Evolutionary conservation across 1,140 invertebrate genomes (phyloP), one percentile per base, ranked within the genome.

Genomic region (Armadillidium nasatum): DNA sequence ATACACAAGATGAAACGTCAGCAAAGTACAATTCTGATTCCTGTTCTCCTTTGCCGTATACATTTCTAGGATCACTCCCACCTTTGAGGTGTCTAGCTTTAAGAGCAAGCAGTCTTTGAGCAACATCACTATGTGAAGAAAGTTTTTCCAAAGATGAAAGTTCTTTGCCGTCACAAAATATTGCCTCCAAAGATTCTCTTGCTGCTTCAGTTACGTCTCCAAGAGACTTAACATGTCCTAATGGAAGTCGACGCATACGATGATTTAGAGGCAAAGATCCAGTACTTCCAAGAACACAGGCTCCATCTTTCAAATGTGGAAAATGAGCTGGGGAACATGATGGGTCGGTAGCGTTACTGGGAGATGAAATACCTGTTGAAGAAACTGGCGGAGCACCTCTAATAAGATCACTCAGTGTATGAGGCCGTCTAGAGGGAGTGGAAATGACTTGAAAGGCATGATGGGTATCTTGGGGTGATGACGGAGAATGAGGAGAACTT

Each of bases 1-100:
- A 91, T 76, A 91, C 89, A 82, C 92, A 93, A 71, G 91, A 93
- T n/a, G 91, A 93, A 0, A 93, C 92, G 82, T 94, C 92, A 0
- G 92, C 92, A 83, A 93, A 93, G 82, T 94, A 93, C 0, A 94
- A 87, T 84, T 94, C 92, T 4, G 91, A 93, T 73, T 88, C 87
- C 0, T 86, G 87, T 76, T 81, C 79, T n/a, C 54, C 70, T 73
- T 81, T 81, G 22, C 79, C 80, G 71, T 80, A 81, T n/a, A 80
- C 80, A n/a, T 71, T 72, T 44, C 78, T 78, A 21, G 80, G 78
- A 60, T 80, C 77, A 76, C 79, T 79, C 10, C 77, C 77, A 21
- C 80, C 79, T 66, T 81, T 81, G 33, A 78, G 78, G 71, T 79
- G 80, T 13, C 50, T 13, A 19, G 50, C 50, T 45, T 81, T 80